Percentiles rank a stretch among this genome's conserved stretches.
phyloP scores from a whole-genome alignment of 30 jellyfish, hydroid and myxozoan genomes.

The Cassiopea xamachana region DNA sequence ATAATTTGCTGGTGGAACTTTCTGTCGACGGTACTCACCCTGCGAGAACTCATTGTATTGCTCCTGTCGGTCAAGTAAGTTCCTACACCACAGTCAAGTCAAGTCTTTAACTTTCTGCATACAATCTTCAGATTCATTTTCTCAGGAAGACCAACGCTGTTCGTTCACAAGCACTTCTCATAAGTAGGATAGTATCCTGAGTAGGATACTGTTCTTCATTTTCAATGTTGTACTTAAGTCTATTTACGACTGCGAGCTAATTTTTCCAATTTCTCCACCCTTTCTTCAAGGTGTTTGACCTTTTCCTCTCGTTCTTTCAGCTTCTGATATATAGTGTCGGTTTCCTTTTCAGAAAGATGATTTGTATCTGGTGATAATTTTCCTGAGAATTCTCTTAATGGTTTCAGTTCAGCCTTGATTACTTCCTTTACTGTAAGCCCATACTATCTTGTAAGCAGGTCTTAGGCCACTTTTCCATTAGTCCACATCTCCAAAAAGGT shows the following conservation, averaged over 20 bases:
- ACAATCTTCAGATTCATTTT: no score
- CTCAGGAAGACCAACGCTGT: no score
- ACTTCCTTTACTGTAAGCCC: constrained; percentile 16
- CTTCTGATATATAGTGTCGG: constrained; percentile 21
- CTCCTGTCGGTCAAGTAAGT: constrained; percentile 29
- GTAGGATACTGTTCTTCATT: no score
- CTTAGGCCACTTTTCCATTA: constrained; percentile 35
- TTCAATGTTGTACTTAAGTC: constrained; percentile 3
- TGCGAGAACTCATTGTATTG: constrained; percentile 33
- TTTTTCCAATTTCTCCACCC: not conserved
- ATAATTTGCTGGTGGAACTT: constrained; percentile 25
- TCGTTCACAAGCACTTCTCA: no score
- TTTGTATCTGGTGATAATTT: constrained; percentile 20
- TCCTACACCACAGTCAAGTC: constrained; percentile 31
- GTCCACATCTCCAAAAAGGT: no score
- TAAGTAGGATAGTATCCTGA: no score
- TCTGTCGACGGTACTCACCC: not conserved
- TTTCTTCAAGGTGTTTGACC: not conserved
- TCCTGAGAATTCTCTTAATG: no score
- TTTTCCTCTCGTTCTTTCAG: constrained; percentile 15
- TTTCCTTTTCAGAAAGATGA: not conserved
- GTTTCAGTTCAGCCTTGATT: constrained; percentile 17
- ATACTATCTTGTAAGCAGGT: constrained; percentile 23
- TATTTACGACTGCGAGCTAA: constrained; percentile 19
- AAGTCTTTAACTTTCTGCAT: constrained; percentile 23